Conservation (phyloP, 2,888 invertebrate genomes). For the Papilio protenor region DNA sequence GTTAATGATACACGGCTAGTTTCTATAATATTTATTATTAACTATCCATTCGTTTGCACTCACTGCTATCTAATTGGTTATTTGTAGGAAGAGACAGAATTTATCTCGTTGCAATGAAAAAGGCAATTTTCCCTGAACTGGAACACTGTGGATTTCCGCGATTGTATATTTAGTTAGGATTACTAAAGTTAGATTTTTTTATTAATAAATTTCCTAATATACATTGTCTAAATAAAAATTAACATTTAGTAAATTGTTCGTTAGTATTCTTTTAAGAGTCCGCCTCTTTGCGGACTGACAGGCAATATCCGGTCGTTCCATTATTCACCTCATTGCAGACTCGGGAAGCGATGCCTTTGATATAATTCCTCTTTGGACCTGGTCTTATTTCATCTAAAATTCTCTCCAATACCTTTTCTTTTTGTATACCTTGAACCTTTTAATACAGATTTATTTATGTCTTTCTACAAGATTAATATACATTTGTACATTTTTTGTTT, state of each 20-base stretch:
- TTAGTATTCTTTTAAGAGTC: conserved; percentile 14
- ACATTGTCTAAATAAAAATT: not conserved
- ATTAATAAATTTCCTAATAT: no score
- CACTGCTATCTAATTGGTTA: no score
- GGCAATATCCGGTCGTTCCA: conserved; percentile 82
- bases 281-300: conserved; percentile 65
- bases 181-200: no score
- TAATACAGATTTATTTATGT: conserved; percentile 1
- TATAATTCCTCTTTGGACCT: conserved; percentile 30
- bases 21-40: no score
- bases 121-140: no score
- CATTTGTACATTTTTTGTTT: not conserved
- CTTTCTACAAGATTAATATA: not conserved
- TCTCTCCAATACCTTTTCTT: conserved; percentile 24
- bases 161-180: no score
- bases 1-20: no score
- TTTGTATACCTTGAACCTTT: not conserved
- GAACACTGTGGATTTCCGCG: no score
- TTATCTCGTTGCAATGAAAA: no score
- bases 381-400: conserved; percentile 22
- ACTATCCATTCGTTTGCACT: no score
- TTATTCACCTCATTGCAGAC: conserved; percentile 81
- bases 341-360: conserved; percentile 64
- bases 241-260: conserved; percentile 8
- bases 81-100: no score